These are phyloP conservation scores for Cydia strobilella DNA, from an alignment of 1,140 invertebrate species.

Conservation along the genomic window DNA sequence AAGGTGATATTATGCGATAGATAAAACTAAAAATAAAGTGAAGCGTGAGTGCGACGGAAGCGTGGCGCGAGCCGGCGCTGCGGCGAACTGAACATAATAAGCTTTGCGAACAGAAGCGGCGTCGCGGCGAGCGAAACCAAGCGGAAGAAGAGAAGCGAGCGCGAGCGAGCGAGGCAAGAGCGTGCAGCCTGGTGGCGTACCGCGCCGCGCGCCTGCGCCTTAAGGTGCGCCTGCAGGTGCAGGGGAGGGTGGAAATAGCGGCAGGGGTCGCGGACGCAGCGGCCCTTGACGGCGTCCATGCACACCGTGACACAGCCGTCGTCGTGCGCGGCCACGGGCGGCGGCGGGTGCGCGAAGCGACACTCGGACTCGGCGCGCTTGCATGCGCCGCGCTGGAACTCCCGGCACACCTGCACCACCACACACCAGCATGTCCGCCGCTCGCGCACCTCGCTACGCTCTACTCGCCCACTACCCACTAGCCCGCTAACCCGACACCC, in stretches of 20 bases:
- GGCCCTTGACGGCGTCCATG: constrained; percentile 99
- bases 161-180: constrained; percentile 75
- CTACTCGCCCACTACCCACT: constrained; percentile 36
- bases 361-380: constrained; percentile 97
- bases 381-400: constrained; percentile 98
- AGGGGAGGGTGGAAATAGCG: constrained; percentile 98
- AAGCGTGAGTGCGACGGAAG: constrained; percentile 80
- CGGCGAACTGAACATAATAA: constrained; percentile 74
- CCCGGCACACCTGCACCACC: constrained; percentile 95
- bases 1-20: constrained; percentile 79
- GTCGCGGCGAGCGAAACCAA: constrained; percentile 76
- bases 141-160: constrained; percentile 77
- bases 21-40: constrained; percentile 76
- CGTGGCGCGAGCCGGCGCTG: constrained; percentile 69
- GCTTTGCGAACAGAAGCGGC: constrained; percentile 76
- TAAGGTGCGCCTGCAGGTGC: constrained; percentile 99
- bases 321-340: constrained; percentile 94
- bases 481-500: constrained; percentile 37
- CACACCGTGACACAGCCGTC: constrained; percentile 98
- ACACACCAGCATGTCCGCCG: constrained; percentile 66
- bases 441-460: constrained; percentile 46
- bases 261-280: constrained; percentile 97
- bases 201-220: constrained; percentile 97
- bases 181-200: constrained; percentile 88
- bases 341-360: constrained; percentile 98